Conservation (phyloP, 2,113 vertebrate species). For the Numenius arquata region DNA sequence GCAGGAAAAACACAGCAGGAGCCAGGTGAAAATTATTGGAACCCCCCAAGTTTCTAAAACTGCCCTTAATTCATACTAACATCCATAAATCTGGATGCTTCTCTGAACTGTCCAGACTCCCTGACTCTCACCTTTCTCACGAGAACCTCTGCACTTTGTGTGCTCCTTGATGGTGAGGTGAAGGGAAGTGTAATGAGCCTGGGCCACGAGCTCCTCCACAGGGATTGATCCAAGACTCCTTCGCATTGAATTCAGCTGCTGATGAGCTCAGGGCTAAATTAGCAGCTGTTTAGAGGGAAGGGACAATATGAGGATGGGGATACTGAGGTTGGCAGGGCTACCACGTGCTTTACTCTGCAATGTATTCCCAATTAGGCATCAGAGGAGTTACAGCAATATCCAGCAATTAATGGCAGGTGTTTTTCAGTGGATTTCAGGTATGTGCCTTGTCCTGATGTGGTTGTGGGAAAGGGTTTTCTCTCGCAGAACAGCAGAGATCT, state of each 20-base stretch:
- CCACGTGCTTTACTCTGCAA: fast-evolving
- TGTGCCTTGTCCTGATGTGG: background rate
- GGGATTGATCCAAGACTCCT: background rate
- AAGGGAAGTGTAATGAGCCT: background rate
- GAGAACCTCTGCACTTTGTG: background rate
- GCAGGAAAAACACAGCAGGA: background rate
- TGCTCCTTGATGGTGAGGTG: background rate
- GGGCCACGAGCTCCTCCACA: background rate
- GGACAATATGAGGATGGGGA: fast-evolving
- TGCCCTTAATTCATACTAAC: background rate
- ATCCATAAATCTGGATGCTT: background rate
- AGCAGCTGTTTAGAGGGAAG: background rate
- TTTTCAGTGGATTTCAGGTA: background rate
- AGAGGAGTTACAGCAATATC: background rate
- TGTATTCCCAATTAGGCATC: background rate
- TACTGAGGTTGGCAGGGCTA: fast-evolving
- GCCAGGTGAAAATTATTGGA: background rate
- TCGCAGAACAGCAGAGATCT: background rate
- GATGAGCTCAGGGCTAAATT: background rate
- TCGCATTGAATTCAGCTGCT: background rate
- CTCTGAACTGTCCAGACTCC: background rate
- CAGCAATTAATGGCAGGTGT: background rate
- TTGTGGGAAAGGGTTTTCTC: background rate
- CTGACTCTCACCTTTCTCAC: background rate
- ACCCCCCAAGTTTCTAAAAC: background rate